A percentile compares a stretch with the other conserved stretches of the same genome.
Conservation (phyloP, 2,888 invertebrate species). For the Volucella zonaria region DNA sequence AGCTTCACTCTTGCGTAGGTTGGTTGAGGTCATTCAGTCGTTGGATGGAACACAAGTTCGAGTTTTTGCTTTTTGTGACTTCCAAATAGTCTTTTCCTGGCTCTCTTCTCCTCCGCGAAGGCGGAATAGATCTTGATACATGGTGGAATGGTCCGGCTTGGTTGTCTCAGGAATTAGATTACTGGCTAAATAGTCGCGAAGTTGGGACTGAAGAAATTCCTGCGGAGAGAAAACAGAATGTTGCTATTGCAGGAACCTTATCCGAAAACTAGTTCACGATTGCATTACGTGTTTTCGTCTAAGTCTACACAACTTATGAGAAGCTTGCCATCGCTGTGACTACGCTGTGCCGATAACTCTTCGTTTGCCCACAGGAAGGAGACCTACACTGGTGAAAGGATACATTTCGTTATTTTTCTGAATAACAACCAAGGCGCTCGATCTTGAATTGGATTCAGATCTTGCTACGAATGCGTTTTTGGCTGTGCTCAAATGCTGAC, state of each 20-base stretch:
- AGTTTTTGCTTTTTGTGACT: conserved; percentile 22
- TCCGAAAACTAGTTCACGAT: conserved; percentile 42
- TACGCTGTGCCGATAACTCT: too few relatives aligned
- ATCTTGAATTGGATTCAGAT: too few relatives aligned
- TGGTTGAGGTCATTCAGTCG: conserved; percentile 7
- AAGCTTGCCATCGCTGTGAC: conserved; percentile 17
- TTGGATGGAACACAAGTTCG: conserved; percentile 13
- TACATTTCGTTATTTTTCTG: too few relatives aligned
- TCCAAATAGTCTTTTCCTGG: conserved; percentile 2
- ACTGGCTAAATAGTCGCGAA: conserved; percentile 22
- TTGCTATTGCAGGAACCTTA: conserved; percentile 34
- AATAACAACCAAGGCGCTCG: too few relatives aligned
- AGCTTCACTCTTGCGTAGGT: too few relatives aligned
- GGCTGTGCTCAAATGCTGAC: too few relatives aligned
- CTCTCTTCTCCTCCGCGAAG: conserved; percentile 4
- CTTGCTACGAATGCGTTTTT: too few relatives aligned
- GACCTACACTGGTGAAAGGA: too few relatives aligned
- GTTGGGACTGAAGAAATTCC: not conserved
- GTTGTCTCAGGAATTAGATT: not conserved
- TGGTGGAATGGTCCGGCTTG: conserved; percentile 35
- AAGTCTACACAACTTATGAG: conserved; percentile 21
- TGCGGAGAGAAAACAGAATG: conserved; percentile 7
- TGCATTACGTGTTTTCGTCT: conserved; percentile 42
- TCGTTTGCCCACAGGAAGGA: too few relatives aligned
- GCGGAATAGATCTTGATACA: conserved; percentile 21